phyloP scores from a whole-genome alignment of 2,113 vertebrate species.

The Lanius ludovicianus region DNA sequence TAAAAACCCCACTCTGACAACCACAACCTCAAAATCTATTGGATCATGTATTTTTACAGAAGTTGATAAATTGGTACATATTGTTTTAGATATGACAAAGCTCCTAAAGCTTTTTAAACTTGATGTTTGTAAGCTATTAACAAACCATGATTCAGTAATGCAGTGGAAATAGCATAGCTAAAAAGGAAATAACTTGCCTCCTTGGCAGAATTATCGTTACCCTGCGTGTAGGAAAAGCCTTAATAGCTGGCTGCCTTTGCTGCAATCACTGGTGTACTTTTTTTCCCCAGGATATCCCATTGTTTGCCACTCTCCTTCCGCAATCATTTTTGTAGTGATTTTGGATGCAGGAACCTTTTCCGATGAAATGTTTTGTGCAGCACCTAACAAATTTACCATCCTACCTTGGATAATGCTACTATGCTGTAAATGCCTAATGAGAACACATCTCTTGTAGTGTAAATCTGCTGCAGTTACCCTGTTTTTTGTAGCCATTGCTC shows the following conservation, averaged over 20 bases:
- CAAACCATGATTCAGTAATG: not conserved
- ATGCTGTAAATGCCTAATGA: not conserved
- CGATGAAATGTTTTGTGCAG: not conserved
- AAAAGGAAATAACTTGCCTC: slow-evolving; percentile 29
- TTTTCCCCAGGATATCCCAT: not conserved
- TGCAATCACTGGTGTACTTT: not conserved
- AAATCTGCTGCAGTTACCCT: not conserved
- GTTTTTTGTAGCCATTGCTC: not conserved
- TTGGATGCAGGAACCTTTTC: not conserved
- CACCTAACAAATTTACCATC: not conserved
- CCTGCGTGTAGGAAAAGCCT: not conserved
- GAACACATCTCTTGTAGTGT: not conserved
- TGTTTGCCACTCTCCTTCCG: not conserved
- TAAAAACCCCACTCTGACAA: not conserved
- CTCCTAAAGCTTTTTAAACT: not conserved
- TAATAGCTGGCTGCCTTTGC: not conserved
- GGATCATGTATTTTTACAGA: not conserved
- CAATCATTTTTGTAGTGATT: not conserved
- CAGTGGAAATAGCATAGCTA: not conserved
- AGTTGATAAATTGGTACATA: not conserved
- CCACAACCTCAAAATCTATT: not conserved
- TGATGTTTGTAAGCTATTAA: not conserved
- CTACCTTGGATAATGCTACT: not conserved
- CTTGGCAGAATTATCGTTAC: not conserved
- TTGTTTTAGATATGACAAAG: not conserved